phyloP scores from a whole-genome alignment of 2,113 vertebrate species.

The Casuarius casuarius region DNA sequence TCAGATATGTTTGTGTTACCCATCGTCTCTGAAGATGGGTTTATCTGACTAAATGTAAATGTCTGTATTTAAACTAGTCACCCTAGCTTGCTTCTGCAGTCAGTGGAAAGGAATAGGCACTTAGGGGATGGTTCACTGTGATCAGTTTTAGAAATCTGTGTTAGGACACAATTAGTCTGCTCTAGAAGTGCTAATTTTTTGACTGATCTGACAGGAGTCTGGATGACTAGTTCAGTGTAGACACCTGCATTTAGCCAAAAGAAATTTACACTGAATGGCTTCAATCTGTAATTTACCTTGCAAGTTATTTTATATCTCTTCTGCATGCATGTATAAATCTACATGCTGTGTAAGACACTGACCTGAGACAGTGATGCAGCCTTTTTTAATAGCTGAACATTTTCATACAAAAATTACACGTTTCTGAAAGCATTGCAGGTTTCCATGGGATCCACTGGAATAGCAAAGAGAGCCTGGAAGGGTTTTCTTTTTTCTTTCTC shows the following conservation, averaged over 20 bases:
- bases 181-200: not conserved
- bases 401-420: slow-evolving; percentile 18
- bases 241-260: not conserved
- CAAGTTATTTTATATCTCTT: not conserved
- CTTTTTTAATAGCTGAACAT: not conserved
- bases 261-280: not conserved
- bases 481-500: not conserved
- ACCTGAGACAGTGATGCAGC: not conserved
- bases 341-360: not conserved
- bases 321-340: not conserved
- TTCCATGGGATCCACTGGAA: slow-evolving; percentile 47
- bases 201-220: not conserved
- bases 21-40: not conserved
- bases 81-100: not conserved
- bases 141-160: not conserved
- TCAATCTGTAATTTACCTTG: not conserved
- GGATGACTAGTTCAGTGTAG: not conserved
- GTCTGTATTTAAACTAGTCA: not conserved
- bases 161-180: not conserved
- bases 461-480: not conserved
- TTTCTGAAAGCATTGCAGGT: slow-evolving; percentile 8
- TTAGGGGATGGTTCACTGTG: not conserved
- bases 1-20: not conserved
- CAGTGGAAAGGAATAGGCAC: slow-evolving; percentile 24
- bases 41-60: not conserved